A percentile compares a stretch with the other conserved stretches of the same genome.
Conservation (phyloP, 2,888 invertebrate species). For the Liopterus haemorrhoidalis region DNA sequence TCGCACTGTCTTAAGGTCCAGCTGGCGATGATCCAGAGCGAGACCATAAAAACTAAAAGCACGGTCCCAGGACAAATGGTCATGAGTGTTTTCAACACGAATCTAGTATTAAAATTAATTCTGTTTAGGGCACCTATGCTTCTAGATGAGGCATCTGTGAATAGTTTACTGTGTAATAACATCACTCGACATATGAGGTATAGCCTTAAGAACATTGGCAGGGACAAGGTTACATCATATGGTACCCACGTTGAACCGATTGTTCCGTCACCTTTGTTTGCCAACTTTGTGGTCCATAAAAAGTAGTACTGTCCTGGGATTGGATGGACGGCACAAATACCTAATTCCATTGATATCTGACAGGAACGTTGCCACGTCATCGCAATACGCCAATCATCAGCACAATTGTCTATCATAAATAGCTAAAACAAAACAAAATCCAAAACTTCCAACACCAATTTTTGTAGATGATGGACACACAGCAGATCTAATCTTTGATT, state of each 20-base stretch:
- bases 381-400: conserved; percentile 99
- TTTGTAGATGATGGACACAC: no score
- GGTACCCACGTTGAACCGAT: conserved; percentile 68
- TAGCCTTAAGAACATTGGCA: conserved; percentile 99
- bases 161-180: conserved; percentile 98
- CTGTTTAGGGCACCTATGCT: conserved; percentile 96
- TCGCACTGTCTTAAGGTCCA: conserved; percentile 99
- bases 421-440: conserved; percentile 60
- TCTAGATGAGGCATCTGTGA: conserved; percentile 98
- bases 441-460: no score
- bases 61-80: conserved; percentile 99
- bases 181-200: conserved; percentile 99
- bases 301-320: conserved; percentile 95
- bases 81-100: conserved; percentile 89
- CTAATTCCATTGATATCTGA: conserved; percentile 85
- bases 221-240: conserved; percentile 92
- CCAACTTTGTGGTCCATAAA: conserved; percentile 92
- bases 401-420: conserved; percentile 99
- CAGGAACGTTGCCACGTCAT: conserved; percentile 97
- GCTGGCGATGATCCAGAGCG: conserved; percentile 98
- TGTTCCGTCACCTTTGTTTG: conserved; percentile 71
- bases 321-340: conserved; percentile 96
- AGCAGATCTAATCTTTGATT: no score
- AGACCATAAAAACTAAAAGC: conserved; percentile 97
- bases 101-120: conserved; percentile 97